Evolutionary conservation across 2,797 vertebrate genomes (phyloP).

Genomic region (Lateolabrax maculatus): DNA sequence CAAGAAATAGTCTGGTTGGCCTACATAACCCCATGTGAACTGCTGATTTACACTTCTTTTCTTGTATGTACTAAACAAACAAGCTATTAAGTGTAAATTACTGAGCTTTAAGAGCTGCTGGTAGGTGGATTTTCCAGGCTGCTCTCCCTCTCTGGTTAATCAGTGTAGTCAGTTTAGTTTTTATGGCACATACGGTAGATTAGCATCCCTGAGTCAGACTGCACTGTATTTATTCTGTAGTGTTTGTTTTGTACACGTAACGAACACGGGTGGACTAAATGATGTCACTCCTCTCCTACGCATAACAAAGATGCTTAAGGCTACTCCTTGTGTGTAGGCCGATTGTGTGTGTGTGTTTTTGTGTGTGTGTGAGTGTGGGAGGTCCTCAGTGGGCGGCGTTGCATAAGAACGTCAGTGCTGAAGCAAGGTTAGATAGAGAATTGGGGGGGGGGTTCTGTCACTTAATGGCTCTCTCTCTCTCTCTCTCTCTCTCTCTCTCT

Average conservation of each 20-base stretch:
- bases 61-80: neutral
- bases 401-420: conserved; percentile 68
- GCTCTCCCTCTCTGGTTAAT: neutral
- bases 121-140: no score
- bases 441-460: conserved; percentile 19
- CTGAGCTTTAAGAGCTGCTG: neutral
- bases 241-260: conserved; percentile 56
- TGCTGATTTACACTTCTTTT: neutral
- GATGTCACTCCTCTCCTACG: conserved; percentile 74
- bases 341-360: conserved; percentile 38
- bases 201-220: conserved; percentile 5
- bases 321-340: conserved; percentile 63
- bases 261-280: conserved; percentile 69
- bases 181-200: conserved; percentile 5
- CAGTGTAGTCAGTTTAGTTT: neutral
- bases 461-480: conserved; percentile 22
- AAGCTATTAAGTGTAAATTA: neutral
- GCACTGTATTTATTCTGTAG: conserved; percentile 9
- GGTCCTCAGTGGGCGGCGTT: conserved; percentile 71
- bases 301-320: conserved; percentile 69
- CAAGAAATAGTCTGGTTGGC: no score
- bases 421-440: conserved; percentile 56
- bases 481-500: conserved; percentile 10
- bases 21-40: neutral
- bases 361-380: conserved; percentile 49